Base-by-base conservation (phyloP, 1,140 invertebrate species). In the Papilio polytes region DNA sequence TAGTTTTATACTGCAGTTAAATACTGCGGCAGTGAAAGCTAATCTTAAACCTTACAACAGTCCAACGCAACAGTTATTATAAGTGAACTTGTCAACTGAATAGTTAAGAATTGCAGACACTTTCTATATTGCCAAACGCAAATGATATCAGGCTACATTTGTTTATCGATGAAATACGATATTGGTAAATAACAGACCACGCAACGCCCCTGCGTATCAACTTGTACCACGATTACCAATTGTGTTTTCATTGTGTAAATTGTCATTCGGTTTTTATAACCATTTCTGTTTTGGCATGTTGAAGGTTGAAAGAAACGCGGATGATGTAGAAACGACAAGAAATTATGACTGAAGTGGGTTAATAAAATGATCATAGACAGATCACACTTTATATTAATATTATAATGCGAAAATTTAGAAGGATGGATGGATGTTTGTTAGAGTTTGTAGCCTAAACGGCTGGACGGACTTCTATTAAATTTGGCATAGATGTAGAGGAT, bases 161-260 rank as follows among this genome's bases (percentile, higher is more conserved):
- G 74, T 76, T 76, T 76, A 76, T 76, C 74, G 74, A 76, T 46
- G 74, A 76, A 76, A 76, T 76, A 48, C 46, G 46, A 76, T 76
- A 76, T 76, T 76, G 74, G 41, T 51, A 76, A 76, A 26, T 53
- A 22, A 8, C 73, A 74, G 74, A 22, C 44, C n/a, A 76, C 74
- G 74, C 74, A 76, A 76, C 74, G 74, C 74, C 74, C 74, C 74
- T 76, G 46, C 74, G 44, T 76, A 76, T 76, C 74, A 74, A 74
- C 41, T 70, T 76, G 44, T 76, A 48, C 41, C 22, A 76, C 41
- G 36, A 74, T 51, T 51, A 22, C 10, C 44, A 76, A 76, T 76
- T 53, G 15, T 20, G 72, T 41, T 41, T 73, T 56, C 72, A 76
- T 74, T 74, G 73, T 48, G 73, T 46, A 74, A 74, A 74, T 10